These are phyloP conservation scores for Passer domesticus DNA, from an alignment of 2,113 vertebrate genomes.

Conservation along the genomic window DNA sequence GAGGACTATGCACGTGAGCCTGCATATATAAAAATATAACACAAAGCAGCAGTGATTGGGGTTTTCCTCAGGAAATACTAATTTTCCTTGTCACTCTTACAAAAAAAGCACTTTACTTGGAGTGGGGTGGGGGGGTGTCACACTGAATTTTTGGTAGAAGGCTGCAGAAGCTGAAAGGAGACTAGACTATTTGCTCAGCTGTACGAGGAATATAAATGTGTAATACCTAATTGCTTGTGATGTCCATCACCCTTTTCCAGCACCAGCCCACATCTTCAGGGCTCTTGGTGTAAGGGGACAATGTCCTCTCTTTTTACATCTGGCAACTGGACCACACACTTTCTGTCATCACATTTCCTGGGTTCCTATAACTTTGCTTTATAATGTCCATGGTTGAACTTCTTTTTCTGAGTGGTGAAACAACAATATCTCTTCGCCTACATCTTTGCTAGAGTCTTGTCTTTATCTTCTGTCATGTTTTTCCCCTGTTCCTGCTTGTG, in stretches of 20 bases:
- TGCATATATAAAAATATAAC: neutral
- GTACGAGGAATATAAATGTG: neutral
- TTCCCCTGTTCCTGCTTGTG: neutral
- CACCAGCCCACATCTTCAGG: neutral
- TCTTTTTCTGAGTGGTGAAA: neutral
- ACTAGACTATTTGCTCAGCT: neutral
- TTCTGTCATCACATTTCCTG: neutral
- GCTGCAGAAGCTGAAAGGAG: neutral
- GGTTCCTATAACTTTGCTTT: neutral
- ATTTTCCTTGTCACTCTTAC: conserved; percentile 29
- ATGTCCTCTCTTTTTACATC: neutral
- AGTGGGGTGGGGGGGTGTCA: neutral
- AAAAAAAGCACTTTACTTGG: conserved; percentile 19
- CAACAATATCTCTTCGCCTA: neutral
- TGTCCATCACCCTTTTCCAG: neutral
- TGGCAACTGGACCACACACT: neutral
- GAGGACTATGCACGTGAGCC: neutral
- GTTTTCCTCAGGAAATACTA: conserved; percentile 50
- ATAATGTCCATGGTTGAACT: neutral
- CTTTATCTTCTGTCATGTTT: neutral
- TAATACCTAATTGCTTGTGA: neutral
- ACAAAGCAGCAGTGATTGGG: neutral
- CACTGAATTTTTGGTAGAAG: conserved; percentile 34
- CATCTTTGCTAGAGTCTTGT: neutral
- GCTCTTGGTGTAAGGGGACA: neutral